Evolutionary conservation across 2,113 vertebrate genomes (phyloP).

Genomic region (cattle (Bos taurus)): DNA sequence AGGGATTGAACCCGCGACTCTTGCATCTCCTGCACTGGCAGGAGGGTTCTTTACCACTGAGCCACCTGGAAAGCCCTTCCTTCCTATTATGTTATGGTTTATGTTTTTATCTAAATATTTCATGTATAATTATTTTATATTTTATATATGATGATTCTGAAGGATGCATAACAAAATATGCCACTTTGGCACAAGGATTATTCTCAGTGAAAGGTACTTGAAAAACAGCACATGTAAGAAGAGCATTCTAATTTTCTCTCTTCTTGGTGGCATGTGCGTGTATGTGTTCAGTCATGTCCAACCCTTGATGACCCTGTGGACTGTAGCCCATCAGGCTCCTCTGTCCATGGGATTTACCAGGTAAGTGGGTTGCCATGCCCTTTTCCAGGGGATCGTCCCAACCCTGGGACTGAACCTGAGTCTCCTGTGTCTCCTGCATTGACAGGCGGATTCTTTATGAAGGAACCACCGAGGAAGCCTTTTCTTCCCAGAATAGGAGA

Average conservation of each 20-base stretch:
- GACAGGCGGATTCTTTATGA: accelerated
- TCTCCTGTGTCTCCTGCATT: background rate
- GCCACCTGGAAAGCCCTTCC: background rate
- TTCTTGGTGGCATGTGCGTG: accelerated
- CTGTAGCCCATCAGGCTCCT: background rate
- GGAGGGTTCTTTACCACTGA: background rate
- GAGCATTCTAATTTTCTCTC: background rate
- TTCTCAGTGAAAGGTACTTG: background rate
- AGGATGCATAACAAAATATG: background rate
- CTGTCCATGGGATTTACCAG: background rate
- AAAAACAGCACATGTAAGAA: background rate
- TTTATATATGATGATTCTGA: background rate
- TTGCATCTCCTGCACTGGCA: background rate
- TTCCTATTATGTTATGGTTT: background rate
- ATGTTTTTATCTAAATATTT: background rate
- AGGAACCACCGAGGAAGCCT: background rate
- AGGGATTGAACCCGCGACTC: accelerated
- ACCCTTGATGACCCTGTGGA: background rate
- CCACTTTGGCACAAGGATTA: background rate
- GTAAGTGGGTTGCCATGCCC: background rate
- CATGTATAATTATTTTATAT: background rate
- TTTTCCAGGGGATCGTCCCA: background rate
- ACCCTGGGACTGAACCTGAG: background rate
- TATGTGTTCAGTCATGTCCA: background rate
- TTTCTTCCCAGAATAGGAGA: background rate